These are phyloP conservation scores for Petrolisthes manimaculis DNA, from an alignment of 2,888 invertebrate genomes.

Conservation along the genomic window DNA sequence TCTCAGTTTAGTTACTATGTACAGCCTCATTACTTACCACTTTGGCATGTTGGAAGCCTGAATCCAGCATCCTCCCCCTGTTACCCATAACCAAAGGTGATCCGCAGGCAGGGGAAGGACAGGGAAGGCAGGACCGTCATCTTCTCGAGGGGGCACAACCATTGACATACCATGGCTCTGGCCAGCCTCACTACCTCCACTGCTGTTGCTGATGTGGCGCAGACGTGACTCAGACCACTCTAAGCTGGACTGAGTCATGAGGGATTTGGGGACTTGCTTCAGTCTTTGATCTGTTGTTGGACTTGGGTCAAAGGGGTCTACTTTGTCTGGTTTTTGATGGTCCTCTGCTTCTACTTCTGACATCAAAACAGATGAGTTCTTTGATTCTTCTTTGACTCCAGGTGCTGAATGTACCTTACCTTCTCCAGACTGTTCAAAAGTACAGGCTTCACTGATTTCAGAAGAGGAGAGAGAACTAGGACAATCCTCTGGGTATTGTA, in stretches of 20 bases:
- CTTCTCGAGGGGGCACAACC: neutral
- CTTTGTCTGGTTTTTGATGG: neutral
- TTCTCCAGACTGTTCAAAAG: too few species aligned
- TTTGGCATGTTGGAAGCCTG: conserved; percentile 82
- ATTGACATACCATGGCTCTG: conserved; percentile 2
- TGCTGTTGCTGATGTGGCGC: conserved; percentile 53
- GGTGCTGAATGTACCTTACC: too few species aligned
- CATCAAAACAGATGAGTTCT: neutral
- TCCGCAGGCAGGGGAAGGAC: conserved; percentile 36
- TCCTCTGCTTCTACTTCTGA: conserved; percentile 32
- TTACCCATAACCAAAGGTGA: conserved; percentile 82
- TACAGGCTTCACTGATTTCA: neutral
- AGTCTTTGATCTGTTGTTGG: neutral
- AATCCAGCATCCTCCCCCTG: conserved; percentile 83
- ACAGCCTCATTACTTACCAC: conserved; percentile 74
- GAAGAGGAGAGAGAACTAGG: conserved; percentile 48
- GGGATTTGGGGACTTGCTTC: neutral
- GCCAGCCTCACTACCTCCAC: conserved; percentile 35
- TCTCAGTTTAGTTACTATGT: too few species aligned
- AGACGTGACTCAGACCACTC: conserved; percentile 50
- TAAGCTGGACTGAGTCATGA: neutral
- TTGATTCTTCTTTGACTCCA: too few species aligned
- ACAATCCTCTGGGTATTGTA: conserved; percentile 46
- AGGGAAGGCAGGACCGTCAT: conserved; percentile 21
- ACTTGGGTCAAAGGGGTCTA: neutral